Evolutionary conservation across 2,888 invertebrate species (phyloP).

Genomic region (Athripsodes cinereus): DNA sequence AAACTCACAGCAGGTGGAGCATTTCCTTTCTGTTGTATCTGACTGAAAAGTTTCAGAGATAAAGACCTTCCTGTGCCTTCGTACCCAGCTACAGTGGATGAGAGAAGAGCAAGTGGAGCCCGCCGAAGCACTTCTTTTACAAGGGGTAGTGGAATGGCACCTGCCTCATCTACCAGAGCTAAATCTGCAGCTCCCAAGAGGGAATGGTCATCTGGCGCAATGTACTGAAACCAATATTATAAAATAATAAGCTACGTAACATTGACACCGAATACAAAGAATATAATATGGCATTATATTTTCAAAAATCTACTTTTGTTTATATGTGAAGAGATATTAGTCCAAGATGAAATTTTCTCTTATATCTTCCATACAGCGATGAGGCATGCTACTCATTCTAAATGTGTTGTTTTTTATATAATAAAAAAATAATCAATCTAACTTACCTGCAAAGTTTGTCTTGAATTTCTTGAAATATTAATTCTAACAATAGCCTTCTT

Average conservation of each 20-base stretch:
- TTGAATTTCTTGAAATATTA: constrained; percentile 82
- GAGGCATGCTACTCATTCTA: too few relatives aligned
- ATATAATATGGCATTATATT: too few relatives aligned
- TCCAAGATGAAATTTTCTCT: too few relatives aligned
- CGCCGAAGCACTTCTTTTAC: constrained; percentile 83
- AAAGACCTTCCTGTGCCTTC: constrained; percentile 97
- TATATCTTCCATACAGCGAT: too few relatives aligned
- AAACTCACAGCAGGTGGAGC: constrained; percentile 54
- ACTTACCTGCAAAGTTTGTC: constrained; percentile 84
- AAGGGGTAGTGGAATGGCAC: constrained; percentile 92
- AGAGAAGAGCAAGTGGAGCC: constrained; percentile 89
- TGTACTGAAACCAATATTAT: constrained; percentile 85
- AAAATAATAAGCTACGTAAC: too few relatives aligned
- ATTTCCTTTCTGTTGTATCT: constrained; percentile 62
- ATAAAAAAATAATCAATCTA: too few relatives aligned
- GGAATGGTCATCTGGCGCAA: constrained; percentile 86
- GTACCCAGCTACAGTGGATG: constrained; percentile 97
- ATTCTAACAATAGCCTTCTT: constrained; percentile 94
- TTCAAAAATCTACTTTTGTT: too few relatives aligned
- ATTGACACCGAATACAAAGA: too few relatives aligned
- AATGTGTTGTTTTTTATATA: too few relatives aligned
- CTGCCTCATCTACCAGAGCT: constrained; percentile 96
- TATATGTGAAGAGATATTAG: too few relatives aligned
- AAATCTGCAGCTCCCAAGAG: constrained; percentile 90
- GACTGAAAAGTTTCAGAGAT: constrained; percentile 89